Evolutionary conservation across 2,113 vertebrate species (phyloP), one percentile per base, ranked within the genome.

Genomic region (Halichoerus grypus): DNA sequence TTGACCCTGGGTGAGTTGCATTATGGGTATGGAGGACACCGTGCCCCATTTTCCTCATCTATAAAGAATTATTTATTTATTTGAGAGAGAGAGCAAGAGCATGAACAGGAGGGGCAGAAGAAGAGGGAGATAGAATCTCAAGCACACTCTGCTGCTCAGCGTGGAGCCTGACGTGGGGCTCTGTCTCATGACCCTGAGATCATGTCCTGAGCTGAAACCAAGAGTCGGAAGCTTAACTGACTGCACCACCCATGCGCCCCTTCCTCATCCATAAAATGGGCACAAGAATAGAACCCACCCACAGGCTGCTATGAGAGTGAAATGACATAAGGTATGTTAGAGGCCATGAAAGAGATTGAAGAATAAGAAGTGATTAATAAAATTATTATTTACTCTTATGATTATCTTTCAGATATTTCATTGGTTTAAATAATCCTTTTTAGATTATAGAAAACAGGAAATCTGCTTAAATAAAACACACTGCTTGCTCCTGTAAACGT

Each of bases 391-490:
- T 88, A 85, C 6, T 76, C 61, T 85, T 94, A 67, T 63, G 0
- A n/a, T 51, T 83, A 39, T 84, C 28, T 83, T 95, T 93, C 36
- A 51, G 12, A 4, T 59, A 80, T 85, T 90, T 83, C 49, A 87
- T 53, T 93, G n/a, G 39, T 80, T 88, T 93, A 89, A 89, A 74
- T 84, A 18, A 51, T 46, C 33, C 24, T 69, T 90, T 79, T 88
- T 83, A 69, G 57, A 79, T 81, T 87, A 65, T 26, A 91, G 18
- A 49, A 67, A 80, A 82, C 63, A 82, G 55, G 22, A 88, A 55
- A 92, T 13, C 15, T 46, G 5, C 49, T 94, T 85, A 80, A 93
- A 85, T 88, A 91, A 82, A 14, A 79, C 12, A 55, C 1, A 14
- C 15, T 95, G 63, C 46, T 95, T 93, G 12, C 13, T 91, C 65